Evolutionary conservation across 2,888 invertebrate species (phyloP).

Genomic region (Caenorhabditis zanzibari): DNA sequence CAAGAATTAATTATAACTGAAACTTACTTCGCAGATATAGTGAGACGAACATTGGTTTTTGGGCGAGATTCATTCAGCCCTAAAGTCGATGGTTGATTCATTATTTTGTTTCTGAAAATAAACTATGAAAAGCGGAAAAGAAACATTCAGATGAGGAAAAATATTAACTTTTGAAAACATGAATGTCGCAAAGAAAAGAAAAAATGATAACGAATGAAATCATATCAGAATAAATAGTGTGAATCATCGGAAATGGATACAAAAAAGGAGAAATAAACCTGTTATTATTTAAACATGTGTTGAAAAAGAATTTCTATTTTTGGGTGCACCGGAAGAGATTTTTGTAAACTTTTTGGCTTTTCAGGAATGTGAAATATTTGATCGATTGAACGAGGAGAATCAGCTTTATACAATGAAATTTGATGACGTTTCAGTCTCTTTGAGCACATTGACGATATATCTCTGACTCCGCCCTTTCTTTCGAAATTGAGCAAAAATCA

Average conservation of each 20-base stretch:
- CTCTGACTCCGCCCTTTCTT: slow-evolving; percentile 17
- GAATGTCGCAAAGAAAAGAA: neutral
- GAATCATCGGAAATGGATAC: slow-evolving; percentile 39
- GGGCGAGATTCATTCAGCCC: slow-evolving; percentile 50
- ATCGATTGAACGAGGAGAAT: neutral
- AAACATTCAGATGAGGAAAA: slow-evolving; percentile 1
- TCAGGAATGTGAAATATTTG: neutral
- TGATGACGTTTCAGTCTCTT: slow-evolving; percentile 30
- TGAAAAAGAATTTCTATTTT: slow-evolving; percentile 16
- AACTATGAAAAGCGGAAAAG: neutral
- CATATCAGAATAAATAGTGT: slow-evolving; percentile 24
- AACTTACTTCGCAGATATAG: slow-evolving; percentile 57
- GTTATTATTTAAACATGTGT: slow-evolving; percentile 6
- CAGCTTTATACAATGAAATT: neutral
- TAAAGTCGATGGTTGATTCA: slow-evolving; percentile 39
- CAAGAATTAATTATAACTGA: neutral
- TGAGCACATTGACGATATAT: slow-evolving; percentile 17
- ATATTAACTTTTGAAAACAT: neutral
- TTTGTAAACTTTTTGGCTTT: neutral
- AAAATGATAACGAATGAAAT: slow-evolving; percentile 24
- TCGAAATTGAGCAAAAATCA: slow-evolving; percentile 24
- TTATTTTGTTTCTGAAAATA: slow-evolving; percentile 5
- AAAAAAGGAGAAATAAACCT: slow-evolving; percentile 1
- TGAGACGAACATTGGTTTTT: slow-evolving; percentile 53
- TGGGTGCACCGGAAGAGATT: neutral